phyloP scores from a whole-genome alignment of 2,888 invertebrate genomes.

The Cryptocheilus praepositus region DNA sequence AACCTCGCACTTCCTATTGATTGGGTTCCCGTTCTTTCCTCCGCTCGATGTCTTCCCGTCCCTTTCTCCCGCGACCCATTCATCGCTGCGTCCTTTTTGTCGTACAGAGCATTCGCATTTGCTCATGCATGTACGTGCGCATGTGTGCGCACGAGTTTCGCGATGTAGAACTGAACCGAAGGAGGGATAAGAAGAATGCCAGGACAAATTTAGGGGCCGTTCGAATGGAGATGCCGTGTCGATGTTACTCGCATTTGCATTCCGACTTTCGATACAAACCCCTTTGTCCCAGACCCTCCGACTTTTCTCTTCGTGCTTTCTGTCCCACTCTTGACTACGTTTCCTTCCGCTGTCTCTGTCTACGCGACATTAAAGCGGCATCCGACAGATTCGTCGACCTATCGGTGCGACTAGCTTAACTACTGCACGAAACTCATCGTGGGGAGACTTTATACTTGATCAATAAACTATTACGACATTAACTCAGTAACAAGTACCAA shows the following conservation, averaged over 20 bases:
- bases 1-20: slow-evolving; percentile 66
- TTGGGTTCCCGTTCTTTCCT: slow-evolving; percentile 48
- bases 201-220: slow-evolving; percentile 63
- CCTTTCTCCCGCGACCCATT: slow-evolving; percentile 4
- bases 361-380: too few species aligned
- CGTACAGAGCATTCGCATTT: slow-evolving; percentile 24
- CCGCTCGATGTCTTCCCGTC: slow-evolving; percentile 17
- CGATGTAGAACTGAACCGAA: slow-evolving; percentile 3
- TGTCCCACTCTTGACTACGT: slow-evolving; percentile 7
- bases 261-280: slow-evolving; percentile 66
- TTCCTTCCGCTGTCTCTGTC: not conserved
- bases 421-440: too few species aligned
- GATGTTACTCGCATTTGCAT: slow-evolving; percentile 68
- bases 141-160: slow-evolving; percentile 10
- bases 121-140: slow-evolving; percentile 23
- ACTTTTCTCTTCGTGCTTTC: slow-evolving; percentile 24
- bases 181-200: slow-evolving; percentile 44
- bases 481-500: not conserved
- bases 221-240: slow-evolving; percentile 67
- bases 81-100: slow-evolving; percentile 27
- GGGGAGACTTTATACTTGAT: too few species aligned
- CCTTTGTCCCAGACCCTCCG: slow-evolving; percentile 55
- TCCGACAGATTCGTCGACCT: not conserved
- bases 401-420: too few species aligned
- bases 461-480: not conserved